Percentiles rank a stretch among this genome's conserved stretches.
These are phyloP conservation scores for Platyscelio sp. DNA, from an alignment of 2,888 invertebrate species.

Conservation along the genomic window DNA sequence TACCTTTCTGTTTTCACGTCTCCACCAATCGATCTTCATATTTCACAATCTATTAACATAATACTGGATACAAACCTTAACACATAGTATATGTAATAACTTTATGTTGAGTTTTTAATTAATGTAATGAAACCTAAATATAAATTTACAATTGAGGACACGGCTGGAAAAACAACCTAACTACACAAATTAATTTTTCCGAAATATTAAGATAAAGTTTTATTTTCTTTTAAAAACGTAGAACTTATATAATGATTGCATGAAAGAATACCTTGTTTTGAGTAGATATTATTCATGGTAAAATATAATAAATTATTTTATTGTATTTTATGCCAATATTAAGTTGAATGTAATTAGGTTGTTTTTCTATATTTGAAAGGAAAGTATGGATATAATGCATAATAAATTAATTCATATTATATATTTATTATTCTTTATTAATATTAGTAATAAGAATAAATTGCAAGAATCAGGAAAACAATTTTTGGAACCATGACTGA, in stretches of 20 bases:
- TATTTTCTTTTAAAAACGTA: neutral
- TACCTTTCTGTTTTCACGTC: too few species aligned
- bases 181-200: neutral
- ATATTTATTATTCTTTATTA: conserved; percentile 1
- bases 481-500: too few species aligned
- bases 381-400: neutral
- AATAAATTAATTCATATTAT: neutral
- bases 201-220: neutral
- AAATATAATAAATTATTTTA: neutral
- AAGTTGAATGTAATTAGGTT: conserved; percentile 1
- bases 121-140: too few species aligned
- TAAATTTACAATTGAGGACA: neutral
- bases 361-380: neutral
- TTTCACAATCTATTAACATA: too few species aligned
- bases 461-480: too few species aligned
- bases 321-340: neutral
- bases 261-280: neutral
- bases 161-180: neutral
- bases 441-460: too few species aligned
- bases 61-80: too few species aligned
- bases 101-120: too few species aligned
- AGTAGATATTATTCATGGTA: neutral
- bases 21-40: too few species aligned
- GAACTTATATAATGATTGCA: neutral
- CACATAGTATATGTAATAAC: too few species aligned